phyloP scores from a whole-genome alignment of 2,888 invertebrate species.

The Drosophila tripunctata region DNA sequence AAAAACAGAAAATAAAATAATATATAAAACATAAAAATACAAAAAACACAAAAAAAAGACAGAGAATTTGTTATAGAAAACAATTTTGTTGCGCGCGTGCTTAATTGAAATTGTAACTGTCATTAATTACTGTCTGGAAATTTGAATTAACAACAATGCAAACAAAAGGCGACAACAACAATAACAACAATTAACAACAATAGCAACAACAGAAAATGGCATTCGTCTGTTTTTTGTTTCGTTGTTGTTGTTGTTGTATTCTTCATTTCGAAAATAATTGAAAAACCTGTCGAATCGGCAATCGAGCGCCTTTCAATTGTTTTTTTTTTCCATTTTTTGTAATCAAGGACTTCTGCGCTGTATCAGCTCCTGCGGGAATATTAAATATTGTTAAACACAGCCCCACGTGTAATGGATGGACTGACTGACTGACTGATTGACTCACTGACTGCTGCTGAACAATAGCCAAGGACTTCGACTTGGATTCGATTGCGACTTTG shows the following conservation, averaged over 20 bases:
- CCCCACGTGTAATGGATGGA: slow-evolving; percentile 44
- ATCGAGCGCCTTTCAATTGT: slow-evolving; percentile 41
- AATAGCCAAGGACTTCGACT: slow-evolving; percentile 56
- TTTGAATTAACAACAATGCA: slow-evolving; percentile 73
- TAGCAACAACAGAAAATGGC: slow-evolving; percentile 54
- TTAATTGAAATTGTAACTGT: slow-evolving; percentile 83
- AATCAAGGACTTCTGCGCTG: slow-evolving; percentile 54
- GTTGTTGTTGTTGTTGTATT: not conserved
- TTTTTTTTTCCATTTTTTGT: slow-evolving; percentile 50
- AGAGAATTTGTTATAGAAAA: slow-evolving; percentile 65
- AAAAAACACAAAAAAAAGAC: slow-evolving; percentile 16
- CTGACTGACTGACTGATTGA: slow-evolving; percentile 31
- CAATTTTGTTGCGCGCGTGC: slow-evolving; percentile 57
- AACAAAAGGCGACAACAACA: slow-evolving; percentile 48
- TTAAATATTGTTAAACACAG: slow-evolving; percentile 67
- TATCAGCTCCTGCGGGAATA: slow-evolving; percentile 49
- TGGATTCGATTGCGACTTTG: slow-evolving; percentile 41
- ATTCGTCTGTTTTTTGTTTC: slow-evolving; percentile 22
- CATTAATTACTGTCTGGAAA: slow-evolving; percentile 84
- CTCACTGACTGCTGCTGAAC: slow-evolving; percentile 38
- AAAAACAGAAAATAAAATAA: slow-evolving; percentile 22
- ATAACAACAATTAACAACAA: slow-evolving; percentile 43
- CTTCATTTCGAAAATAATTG: slow-evolving; percentile 62
- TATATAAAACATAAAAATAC: slow-evolving; percentile 39
- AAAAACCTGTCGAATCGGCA: slow-evolving; percentile 76